Evolutionary conservation across 2,113 vertebrate species (phyloP).

Genomic region (Pseudorhombus dupliciocellatus): DNA sequence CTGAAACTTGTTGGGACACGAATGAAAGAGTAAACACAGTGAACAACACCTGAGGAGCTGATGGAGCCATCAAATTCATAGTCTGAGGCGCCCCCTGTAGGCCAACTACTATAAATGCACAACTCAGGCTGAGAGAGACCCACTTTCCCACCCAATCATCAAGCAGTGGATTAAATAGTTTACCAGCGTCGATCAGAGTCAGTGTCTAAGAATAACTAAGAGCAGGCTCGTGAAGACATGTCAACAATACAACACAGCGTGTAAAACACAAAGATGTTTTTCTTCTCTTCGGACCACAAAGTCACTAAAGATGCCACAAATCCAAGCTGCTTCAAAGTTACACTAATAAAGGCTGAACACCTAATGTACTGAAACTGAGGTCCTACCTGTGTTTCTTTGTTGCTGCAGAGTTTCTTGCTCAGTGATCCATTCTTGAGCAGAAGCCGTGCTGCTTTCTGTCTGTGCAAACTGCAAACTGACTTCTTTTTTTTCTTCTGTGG

Average conservation of each 20-base stretch:
- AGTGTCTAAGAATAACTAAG: neutral
- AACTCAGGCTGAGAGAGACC: neutral
- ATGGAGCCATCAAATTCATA: slow-evolving; percentile 28
- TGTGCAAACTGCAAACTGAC: slow-evolving; percentile 59
- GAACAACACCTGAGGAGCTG: neutral
- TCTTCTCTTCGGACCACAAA: neutral
- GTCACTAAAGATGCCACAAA: slow-evolving; percentile 21
- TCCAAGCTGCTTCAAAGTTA: neutral
- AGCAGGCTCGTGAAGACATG: neutral
- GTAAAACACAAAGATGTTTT: accelerated
- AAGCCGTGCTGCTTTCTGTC: slow-evolving; percentile 47
- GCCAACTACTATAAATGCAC: slow-evolving; percentile 11
- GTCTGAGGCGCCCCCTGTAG: slow-evolving; percentile 70
- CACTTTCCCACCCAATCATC: slow-evolving; percentile 8
- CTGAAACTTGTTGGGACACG: slow-evolving; percentile 17
- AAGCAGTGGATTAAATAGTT: slow-evolving; percentile 14
- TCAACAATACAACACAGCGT: neutral
- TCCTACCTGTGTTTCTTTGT: slow-evolving; percentile 52
- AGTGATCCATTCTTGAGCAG: slow-evolving; percentile 66
- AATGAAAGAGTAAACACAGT: slow-evolving; percentile 36
- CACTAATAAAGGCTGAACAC: neutral
- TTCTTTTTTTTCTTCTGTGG: slow-evolving; percentile 40
- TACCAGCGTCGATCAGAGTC: slow-evolving; percentile 24
- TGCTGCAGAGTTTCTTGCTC: slow-evolving; percentile 29
- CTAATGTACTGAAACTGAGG: neutral